Evolutionary conservation across 2,113 vertebrate genomes (phyloP).

Genomic region (Ammodytes dubius): DNA sequence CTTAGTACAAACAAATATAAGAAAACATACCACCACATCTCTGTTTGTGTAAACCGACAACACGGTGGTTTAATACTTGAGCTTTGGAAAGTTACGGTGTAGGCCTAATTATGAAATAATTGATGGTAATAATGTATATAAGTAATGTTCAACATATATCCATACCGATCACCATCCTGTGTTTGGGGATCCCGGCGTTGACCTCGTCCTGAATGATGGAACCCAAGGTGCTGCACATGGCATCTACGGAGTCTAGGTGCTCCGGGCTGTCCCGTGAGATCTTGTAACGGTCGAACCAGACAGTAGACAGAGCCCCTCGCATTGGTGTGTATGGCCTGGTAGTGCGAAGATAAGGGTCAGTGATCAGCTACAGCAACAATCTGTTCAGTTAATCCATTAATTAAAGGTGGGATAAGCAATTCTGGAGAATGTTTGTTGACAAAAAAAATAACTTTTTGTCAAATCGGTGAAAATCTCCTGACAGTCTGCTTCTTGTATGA

Average conservation of each 20-base stretch:
- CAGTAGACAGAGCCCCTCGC: conserved; percentile 86
- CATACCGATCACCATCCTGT: conserved; percentile 90
- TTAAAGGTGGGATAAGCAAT: too few relatives aligned
- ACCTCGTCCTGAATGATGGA: conserved; percentile 88
- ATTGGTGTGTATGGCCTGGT: conserved; percentile 91
- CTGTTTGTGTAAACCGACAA: not conserved
- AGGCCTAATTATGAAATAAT: not conserved
- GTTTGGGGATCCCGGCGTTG: conserved; percentile 86
- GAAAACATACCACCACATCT: too few relatives aligned
- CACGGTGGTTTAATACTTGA: not conserved
- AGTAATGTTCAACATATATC: not conserved
- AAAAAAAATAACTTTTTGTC: too few relatives aligned
- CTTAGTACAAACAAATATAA: too few relatives aligned
- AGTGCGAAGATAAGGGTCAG: not conserved
- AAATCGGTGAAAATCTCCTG: too few relatives aligned
- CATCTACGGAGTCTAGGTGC: conserved; percentile 89
- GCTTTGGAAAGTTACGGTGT: not conserved
- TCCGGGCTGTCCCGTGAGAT: conserved; percentile 89
- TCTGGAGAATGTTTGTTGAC: too few relatives aligned
- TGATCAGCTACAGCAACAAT: not conserved
- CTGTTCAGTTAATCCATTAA: not conserved
- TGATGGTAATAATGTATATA: too few relatives aligned
- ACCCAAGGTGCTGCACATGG: conserved; percentile 85
- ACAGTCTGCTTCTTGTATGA: too few relatives aligned
- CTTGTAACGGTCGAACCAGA: conserved; percentile 94